Evolutionary conservation across 1,140 invertebrate genomes (phyloP), one percentile per base, ranked within the genome.

Genomic region (Elysia chlorotica): DNA sequence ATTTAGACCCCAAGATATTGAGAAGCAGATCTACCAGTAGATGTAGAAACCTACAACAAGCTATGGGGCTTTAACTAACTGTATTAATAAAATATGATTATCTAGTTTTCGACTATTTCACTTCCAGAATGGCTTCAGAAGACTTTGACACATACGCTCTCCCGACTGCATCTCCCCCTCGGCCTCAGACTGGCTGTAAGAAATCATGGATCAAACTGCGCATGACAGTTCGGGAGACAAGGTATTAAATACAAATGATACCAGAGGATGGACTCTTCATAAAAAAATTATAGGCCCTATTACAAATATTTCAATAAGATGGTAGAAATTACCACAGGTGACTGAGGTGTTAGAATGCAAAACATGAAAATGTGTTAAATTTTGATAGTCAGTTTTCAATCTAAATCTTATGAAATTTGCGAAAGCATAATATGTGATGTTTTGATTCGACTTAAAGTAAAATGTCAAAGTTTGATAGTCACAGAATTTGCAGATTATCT

Each of bases 201-300:
- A 87, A 84, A 74, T 80, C 85, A 6, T 97, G 95, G 95, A 90
- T 91, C 0, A 94, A 96, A 82, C 89, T 96, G 1, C 90, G 93
- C 76, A 90, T 91, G 57, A 91, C 93, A 25, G 94, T 96, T 0
- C 92, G 93, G 79, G 94, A 95, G 78, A 89, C 96, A 68, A 89
- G 95, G 57, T 85, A 84, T 48, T 17, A 48, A 19, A 66, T 2
- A 66, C n/a, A 35, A 48, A n/a, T n/a, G 5, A 33, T 4, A 25
- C 4, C 21, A 31, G 10, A 30, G 23, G 28, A 62, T 10, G 59
- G 28, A 5, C 21, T 4, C 31, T 14, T 3, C 23, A 14, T 65
- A n/a, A 28, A 31, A n/a, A 4, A 31, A 6, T n/a, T 63, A 30
- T 31, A 5, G 14, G 35, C 33, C 3, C 14, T n/a, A 30, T 63